Evolutionary conservation across 2,797 vertebrate species (phyloP).

Genomic region (Poeciliopsis infans): DNA sequence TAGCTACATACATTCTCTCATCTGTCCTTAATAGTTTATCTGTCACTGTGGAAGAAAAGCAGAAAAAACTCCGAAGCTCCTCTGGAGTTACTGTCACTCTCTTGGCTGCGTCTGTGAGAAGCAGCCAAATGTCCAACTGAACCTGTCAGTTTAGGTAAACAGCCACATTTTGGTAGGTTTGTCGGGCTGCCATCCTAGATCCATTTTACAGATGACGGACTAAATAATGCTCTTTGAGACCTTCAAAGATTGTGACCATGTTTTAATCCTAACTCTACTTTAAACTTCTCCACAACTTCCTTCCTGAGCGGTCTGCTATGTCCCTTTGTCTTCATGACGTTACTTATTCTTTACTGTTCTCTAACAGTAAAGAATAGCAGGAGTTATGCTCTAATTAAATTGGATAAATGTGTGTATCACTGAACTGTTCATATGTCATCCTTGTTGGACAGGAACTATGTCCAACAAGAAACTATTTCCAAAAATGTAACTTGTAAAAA

Average conservation of each 20-base stretch:
- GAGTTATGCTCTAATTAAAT: not conserved
- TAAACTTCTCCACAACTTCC: not conserved
- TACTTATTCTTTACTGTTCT: not conserved
- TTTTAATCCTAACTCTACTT: not conserved
- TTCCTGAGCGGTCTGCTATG: not conserved
- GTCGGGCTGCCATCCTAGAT: not conserved
- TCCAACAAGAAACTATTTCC: not conserved
- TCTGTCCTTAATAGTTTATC: not conserved
- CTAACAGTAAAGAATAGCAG: not conserved
- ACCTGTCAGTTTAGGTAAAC: not conserved
- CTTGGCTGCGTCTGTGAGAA: not conserved
- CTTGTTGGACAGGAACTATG: not conserved
- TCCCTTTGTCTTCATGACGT: conserved; percentile 1
- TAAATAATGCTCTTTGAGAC: not conserved
- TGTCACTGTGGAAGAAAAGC: not conserved
- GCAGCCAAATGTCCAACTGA: too few species aligned
- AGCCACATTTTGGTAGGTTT: not conserved
- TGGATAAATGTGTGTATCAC: not conserved
- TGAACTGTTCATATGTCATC: not conserved
- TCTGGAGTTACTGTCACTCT: not conserved
- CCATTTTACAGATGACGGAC: not conserved
- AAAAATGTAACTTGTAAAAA: not conserved
- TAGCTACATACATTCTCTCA: not conserved
- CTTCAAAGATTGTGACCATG: not conserved
- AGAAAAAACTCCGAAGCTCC: not conserved